These are phyloP conservation scores for Nebria brevicollis DNA, from an alignment of 2,888 invertebrate genomes.

Conservation along the genomic window DNA sequence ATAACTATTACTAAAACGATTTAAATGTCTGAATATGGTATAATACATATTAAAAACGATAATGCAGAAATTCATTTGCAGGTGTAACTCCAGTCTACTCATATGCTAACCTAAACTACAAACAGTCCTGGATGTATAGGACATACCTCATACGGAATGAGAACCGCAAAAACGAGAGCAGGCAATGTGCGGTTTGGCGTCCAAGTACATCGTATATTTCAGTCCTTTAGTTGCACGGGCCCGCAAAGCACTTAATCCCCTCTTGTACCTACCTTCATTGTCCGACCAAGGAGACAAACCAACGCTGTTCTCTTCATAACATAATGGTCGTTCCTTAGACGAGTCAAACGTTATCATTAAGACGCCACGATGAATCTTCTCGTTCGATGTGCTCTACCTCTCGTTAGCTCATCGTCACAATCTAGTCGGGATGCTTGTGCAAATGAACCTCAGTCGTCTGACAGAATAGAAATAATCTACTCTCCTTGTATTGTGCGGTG, in stretches of 20 bases:
- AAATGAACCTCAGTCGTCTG: neutral
- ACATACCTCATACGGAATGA: constrained; percentile 1
- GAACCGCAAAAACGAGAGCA: constrained; percentile 10
- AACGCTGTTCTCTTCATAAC: constrained; percentile 12
- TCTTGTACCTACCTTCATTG: constrained; percentile 8
- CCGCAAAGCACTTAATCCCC: constrained; percentile 19
- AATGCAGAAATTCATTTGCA: neutral
- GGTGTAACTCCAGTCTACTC: neutral
- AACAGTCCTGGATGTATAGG: neutral
- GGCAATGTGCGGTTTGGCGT: constrained; percentile 6
- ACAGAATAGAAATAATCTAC: constrained; percentile 1
- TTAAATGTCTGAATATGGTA: no score
- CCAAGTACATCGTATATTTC: constrained; percentile 7
- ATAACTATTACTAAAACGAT: no score
- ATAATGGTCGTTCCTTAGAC: constrained; percentile 21
- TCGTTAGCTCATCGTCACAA: neutral
- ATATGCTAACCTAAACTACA: neutral
- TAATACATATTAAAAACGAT: neutral
- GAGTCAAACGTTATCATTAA: constrained; percentile 31
- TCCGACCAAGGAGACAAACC: neutral
- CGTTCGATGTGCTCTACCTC: neutral
- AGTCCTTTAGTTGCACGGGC: neutral
- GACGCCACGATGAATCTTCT: constrained; percentile 13
- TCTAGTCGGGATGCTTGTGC: neutral
- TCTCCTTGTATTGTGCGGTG: neutral